A percentile compares a stretch with the other conserved stretches of the same genome.
Evolutionary conservation across 2,888 invertebrate species (phyloP).

Genomic region (Plebejus argus): DNA sequence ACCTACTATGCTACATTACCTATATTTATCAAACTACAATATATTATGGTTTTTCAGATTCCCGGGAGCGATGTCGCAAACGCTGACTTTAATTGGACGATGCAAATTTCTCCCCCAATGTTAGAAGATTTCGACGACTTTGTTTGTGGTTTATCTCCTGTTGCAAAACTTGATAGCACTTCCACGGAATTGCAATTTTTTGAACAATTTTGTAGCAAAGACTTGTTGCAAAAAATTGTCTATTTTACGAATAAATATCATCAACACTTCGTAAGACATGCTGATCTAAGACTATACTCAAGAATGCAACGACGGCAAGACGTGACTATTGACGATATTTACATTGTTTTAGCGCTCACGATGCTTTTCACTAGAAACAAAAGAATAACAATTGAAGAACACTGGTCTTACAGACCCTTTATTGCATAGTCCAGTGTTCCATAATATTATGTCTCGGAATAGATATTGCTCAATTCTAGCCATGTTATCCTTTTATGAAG

Average conservation of each 20-base stretch:
- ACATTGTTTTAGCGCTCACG: constrained; percentile 39
- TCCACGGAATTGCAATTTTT: constrained; percentile 38
- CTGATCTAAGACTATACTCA: constrained; percentile 36
- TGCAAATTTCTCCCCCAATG: constrained; percentile 35
- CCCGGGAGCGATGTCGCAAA: constrained; percentile 8
- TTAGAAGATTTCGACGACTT: constrained; percentile 38
- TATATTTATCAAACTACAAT: constrained; percentile 6
- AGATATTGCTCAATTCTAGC: constrained; percentile 41
- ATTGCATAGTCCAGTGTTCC: constrained; percentile 40
- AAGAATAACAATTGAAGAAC: constrained; percentile 41
- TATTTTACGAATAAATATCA: constrained; percentile 39
- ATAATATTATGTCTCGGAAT: constrained; percentile 40
- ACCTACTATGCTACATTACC: no score
- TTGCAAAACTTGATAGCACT: constrained; percentile 31
- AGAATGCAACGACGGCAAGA: constrained; percentile 37
- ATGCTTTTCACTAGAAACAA: constrained; percentile 42
- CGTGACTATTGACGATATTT: constrained; percentile 38
- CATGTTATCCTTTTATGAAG: constrained; percentile 41
- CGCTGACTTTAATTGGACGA: constrained; percentile 35
- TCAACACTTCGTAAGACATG: constrained; percentile 38
- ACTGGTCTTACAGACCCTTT: constrained; percentile 42
- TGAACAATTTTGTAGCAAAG: constrained; percentile 39
- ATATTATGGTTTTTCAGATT: background rate
- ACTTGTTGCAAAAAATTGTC: constrained; percentile 37
- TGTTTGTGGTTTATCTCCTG: constrained; percentile 38